Evolutionary conservation across 2,113 vertebrate genomes (phyloP).

Genomic region (Siniperca knerii): DNA sequence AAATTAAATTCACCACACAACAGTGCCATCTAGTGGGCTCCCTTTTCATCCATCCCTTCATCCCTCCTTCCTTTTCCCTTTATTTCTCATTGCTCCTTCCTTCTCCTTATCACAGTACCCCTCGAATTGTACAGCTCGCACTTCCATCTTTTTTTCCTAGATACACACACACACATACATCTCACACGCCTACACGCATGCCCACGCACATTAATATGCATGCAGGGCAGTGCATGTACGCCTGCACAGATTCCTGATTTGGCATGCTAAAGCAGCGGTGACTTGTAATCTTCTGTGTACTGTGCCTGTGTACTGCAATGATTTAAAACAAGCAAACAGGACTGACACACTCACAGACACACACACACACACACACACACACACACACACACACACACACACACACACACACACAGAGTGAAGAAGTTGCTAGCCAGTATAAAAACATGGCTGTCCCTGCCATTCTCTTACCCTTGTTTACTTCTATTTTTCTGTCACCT

Average conservation of each 20-base stretch:
- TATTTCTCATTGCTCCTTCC: conserved; percentile 20
- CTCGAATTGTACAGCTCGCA: conserved; percentile 14
- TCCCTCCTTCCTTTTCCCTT: conserved; percentile 10
- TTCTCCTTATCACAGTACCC: conserved; percentile 8
- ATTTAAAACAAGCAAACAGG: conserved; percentile 42
- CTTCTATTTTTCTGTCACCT: conserved; percentile 32
- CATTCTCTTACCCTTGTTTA: conserved; percentile 61
- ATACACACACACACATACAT: conserved; percentile 33
- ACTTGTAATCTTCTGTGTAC: conserved; percentile 41
- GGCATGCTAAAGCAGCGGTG: conserved; percentile 22
- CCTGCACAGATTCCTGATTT: conserved; percentile 44
- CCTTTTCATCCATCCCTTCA: neutral
- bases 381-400: conserved; percentile 1
- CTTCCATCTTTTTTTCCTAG: conserved; percentile 9
- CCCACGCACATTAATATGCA: conserved; percentile 47
- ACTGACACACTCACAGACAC: conserved; percentile 4
- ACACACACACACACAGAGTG: neutral
- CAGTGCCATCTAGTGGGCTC: conserved; percentile 79
- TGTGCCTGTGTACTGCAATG: conserved; percentile 17
- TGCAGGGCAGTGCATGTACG: conserved; percentile 6
- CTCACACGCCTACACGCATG: conserved; percentile 2
- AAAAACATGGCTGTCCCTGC: conserved; percentile 50
- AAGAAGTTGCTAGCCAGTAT: conserved; percentile 29
- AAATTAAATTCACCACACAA: conserved; percentile 69
- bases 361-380: conserved; percentile 5